A percentile compares a stretch with the other conserved stretches of the same genome.
These are phyloP conservation scores for Larimichthys crocea DNA, from an alignment of 2,113 vertebrate genomes.

Conservation along the genomic window DNA sequence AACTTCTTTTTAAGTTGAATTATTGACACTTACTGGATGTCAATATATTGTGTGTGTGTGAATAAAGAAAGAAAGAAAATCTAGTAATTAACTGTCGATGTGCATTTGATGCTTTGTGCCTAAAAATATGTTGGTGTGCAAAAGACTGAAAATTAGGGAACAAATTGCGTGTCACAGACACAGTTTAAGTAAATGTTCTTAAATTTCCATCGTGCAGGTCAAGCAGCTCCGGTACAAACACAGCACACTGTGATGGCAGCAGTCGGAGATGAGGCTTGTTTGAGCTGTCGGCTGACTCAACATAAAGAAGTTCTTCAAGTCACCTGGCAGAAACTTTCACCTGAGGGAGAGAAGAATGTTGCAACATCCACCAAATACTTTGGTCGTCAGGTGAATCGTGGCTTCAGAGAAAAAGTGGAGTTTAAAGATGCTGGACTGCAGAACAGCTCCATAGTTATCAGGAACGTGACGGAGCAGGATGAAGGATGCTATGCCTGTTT, in stretches of 20 bases:
- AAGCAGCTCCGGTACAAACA: not conserved
- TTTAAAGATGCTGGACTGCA: constrained; percentile 8
- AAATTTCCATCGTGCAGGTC: not conserved
- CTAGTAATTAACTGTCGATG: too few species aligned
- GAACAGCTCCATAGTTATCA: constrained; percentile 55
- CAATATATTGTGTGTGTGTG: too few species aligned
- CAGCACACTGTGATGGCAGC: constrained; percentile 23
- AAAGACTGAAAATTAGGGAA: too few species aligned
- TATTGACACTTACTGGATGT: too few species aligned
- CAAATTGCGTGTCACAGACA: too few species aligned
- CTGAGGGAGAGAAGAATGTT: not conserved
- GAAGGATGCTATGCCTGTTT: constrained; percentile 59
- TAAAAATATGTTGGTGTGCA: too few species aligned
- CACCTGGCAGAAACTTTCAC: constrained; percentile 56
- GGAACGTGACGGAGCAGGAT: constrained; percentile 39
- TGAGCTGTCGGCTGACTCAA: constrained; percentile 46
- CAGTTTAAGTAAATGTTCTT: too few species aligned
- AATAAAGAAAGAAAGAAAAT: too few species aligned
- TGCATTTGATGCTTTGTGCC: too few species aligned
- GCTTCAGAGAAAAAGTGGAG: constrained; percentile 8
- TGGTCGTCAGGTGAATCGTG: not conserved
- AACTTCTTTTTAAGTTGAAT: too few species aligned
- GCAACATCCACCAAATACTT: not conserved
- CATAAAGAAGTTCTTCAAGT: constrained; percentile 43
- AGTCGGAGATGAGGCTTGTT: constrained; percentile 13